phyloP scores from a whole-genome alignment of 2,113 vertebrate species.

The Nettapus auritus region DNA sequence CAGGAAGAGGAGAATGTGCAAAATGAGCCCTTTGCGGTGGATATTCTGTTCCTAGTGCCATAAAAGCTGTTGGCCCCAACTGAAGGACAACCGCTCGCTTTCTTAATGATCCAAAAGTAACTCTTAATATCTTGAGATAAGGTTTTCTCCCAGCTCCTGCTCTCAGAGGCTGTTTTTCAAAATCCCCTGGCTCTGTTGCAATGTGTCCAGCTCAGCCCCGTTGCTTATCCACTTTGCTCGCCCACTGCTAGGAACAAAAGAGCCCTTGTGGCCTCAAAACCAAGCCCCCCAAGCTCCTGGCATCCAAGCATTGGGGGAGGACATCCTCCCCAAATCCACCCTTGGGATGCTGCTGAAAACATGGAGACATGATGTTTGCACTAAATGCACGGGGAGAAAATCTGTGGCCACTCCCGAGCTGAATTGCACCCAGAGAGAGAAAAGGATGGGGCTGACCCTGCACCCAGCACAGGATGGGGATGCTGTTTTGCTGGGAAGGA shows the following conservation, averaged over 20 bases:
- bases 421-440: not conserved
- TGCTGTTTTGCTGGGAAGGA: not conserved
- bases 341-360: not conserved
- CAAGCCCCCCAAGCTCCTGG: not conserved
- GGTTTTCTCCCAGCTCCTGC: not conserved
- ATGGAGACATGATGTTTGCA: fast-evolving
- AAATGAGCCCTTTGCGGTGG: not conserved
- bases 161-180: not conserved
- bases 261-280: not conserved
- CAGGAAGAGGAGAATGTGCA: fast-evolving
- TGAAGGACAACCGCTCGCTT: not conserved
- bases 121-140: not conserved
- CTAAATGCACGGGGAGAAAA: fast-evolving
- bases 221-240: not conserved
- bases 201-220: not conserved
- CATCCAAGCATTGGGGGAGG: not conserved
- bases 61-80: fast-evolving
- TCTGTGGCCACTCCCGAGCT: not conserved
- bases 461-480: fast-evolving
- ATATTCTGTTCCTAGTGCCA: fast-evolving
- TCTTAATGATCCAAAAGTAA: not conserved
- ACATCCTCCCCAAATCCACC: fast-evolving
- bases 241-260: not conserved
- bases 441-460: fast-evolving
- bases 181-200: not conserved